A percentile compares a stretch with the other conserved stretches of the same genome.
phyloP scores from a whole-genome alignment of 2,888 invertebrate species.

The Mactromeris polynyma region DNA sequence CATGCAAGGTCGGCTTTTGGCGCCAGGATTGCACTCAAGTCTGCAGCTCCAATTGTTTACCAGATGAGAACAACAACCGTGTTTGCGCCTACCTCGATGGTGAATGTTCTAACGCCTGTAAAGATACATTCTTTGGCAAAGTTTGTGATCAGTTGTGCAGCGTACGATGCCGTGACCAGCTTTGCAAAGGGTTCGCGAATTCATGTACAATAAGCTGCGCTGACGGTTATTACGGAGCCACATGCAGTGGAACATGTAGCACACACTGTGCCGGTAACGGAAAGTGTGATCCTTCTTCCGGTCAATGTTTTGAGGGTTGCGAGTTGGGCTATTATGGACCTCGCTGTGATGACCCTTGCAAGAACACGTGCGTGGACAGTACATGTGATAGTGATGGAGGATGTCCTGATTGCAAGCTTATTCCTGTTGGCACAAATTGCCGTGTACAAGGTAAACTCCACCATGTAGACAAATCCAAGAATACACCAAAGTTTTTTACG shows the following conservation, averaged over 20 bases:
- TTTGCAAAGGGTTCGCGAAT: conserved; percentile 45
- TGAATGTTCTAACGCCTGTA: conserved; percentile 43
- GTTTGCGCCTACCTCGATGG: conserved; percentile 45
- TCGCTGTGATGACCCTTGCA: conserved; percentile 49
- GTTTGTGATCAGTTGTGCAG: conserved; percentile 51
- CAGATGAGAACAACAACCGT: conserved; percentile 25
- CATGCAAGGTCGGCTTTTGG: conserved; percentile 55
- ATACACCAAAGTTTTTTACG: too few relatives aligned
- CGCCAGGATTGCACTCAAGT: conserved; percentile 34
- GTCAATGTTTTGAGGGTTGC: conserved; percentile 54
- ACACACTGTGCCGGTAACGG: conserved; percentile 41
- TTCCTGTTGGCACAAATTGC: conserved; percentile 54
- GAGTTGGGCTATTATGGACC: conserved; percentile 42
- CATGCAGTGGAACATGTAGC: conserved; percentile 50
- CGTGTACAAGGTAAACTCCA: conserved; percentile 54
- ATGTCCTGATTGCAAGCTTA: conserved; percentile 50
- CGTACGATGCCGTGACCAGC: conserved; percentile 42
- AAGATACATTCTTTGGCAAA: conserved; percentile 49
- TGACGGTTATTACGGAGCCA: conserved; percentile 53
- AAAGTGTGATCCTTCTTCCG: conserved; percentile 26
- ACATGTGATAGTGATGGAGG: conserved; percentile 47
- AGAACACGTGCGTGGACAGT: conserved; percentile 54
- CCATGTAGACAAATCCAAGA: too few relatives aligned
- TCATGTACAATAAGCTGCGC: conserved; percentile 47
- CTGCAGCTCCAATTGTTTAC: conserved; percentile 47